Conservation (phyloP, 2,888 invertebrate species). For the Melanophora roralis region DNA sequence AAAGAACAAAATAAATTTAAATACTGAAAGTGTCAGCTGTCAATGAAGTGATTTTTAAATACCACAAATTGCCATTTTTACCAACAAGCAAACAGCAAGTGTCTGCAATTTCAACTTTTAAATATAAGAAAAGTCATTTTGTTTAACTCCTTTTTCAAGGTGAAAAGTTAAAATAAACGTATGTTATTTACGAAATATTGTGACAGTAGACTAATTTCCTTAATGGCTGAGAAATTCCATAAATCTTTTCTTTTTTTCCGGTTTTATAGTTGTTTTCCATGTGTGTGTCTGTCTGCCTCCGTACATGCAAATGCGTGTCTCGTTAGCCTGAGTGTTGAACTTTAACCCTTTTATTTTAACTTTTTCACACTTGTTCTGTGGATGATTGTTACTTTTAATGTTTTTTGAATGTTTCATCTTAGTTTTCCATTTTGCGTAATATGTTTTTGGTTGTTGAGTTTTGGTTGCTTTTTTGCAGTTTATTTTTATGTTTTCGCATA, state of each 20-base stretch:
- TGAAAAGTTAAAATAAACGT: conserved; percentile 37
- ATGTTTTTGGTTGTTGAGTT: background rate
- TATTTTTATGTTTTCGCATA: background rate
- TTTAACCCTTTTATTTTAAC: conserved; percentile 33
- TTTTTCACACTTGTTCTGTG: conserved; percentile 28
- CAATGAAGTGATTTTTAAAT: conserved; percentile 33
- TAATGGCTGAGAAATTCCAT: conserved; percentile 44
- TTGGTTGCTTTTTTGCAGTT: background rate
- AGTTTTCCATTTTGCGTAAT: background rate
- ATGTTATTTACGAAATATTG: conserved; percentile 29
- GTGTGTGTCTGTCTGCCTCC: background rate
- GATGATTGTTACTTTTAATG: conserved; percentile 17
- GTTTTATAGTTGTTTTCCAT: background rate
- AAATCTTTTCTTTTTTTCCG: conserved; percentile 24
- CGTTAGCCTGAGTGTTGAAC: conserved; percentile 17
- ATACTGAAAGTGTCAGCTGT: conserved; percentile 6
- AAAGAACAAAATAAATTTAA: background rate
- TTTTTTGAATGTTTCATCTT: background rate
- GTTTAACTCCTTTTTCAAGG: background rate
- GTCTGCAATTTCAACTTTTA: conserved; percentile 1
- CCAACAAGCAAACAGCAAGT: background rate
- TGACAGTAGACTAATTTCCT: conserved; percentile 51
- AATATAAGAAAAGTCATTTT: background rate
- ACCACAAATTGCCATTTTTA: background rate
- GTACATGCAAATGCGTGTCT: background rate